Base-by-base conservation (phyloP, 2,797 vertebrate genomes). In the Gallinago nigripennis region DNA sequence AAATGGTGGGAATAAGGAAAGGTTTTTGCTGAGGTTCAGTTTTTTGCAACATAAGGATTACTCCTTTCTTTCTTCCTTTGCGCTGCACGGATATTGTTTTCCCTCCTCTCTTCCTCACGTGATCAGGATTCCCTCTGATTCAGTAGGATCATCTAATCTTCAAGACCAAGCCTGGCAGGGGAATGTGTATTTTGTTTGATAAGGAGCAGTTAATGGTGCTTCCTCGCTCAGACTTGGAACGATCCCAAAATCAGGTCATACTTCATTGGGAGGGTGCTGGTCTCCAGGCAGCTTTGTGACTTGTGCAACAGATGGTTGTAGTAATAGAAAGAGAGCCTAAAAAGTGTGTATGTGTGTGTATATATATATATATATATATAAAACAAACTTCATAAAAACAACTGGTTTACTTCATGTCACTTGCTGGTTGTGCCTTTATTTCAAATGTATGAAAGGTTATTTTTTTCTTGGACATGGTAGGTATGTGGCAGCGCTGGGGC, bases 151-250 rank as follows among this genome's bases (percentile, higher is more conserved):
- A 23, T 43, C 41, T 92, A 17, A 58, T 88, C 37, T 73, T 46
- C 57, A 53, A 35, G 25, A 71, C 57, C 39, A 33, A 56, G 31
- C 73, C 54, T 65, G 45, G 45, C 58, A 65, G 56, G 18, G 60
- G 45, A 86, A 54, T 78, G 77, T 73, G 16, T 71, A 10, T 92
- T 88, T 93, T 46, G 45, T 88, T 93, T 46, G 45, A 53, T 93
- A 86, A 90, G 86, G 65, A 85, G 41, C 11, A 60, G 12, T 78
- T 86, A 71, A 37, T 39, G 58, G 66, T 93, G 58, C 35, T 93
- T 92, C 50, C 41, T 90, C 35, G 78, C 60, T 17, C 56, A 39
- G 60, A 16, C 61, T 79, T 0, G 0, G 69, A 77, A 64, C 0
- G 0, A 77, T 86, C 33, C 71, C 53, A 45, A 33, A 51, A 54